A percentile compares a stretch with the other conserved stretches of the same genome.
phyloP scores from a whole-genome alignment of 1,140 invertebrate species.

The Drosophila virilis region DNA sequence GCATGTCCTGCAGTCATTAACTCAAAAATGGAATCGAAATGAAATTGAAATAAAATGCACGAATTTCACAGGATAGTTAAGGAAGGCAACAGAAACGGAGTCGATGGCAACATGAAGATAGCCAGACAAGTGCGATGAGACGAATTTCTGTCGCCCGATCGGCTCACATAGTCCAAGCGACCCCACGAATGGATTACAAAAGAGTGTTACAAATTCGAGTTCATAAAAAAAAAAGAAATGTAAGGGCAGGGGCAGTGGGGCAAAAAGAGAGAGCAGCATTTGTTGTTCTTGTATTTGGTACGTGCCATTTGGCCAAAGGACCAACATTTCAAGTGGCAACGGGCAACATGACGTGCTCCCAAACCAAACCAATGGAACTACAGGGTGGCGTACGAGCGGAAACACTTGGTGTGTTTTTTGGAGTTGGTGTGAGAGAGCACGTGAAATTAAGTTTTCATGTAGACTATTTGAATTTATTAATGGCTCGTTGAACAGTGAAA shows the following conservation, averaged over 20 bases:
- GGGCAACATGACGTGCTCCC: slow-evolving; percentile 23
- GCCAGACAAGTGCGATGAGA: slow-evolving; percentile 20
- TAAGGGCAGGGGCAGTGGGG: too few relatives aligned
- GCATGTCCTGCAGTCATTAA: slow-evolving; percentile 78
- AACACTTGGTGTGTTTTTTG: background rate
- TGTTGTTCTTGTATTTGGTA: slow-evolving; percentile 43
- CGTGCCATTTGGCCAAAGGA: slow-evolving; percentile 69
- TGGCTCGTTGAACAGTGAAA: slow-evolving; percentile 12
- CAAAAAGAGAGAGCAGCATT: slow-evolving; percentile 9
- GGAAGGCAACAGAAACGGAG: slow-evolving; percentile 8
- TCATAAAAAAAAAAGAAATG: slow-evolving; percentile 18
- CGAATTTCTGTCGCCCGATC: slow-evolving; percentile 42
- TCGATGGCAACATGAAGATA: slow-evolving; percentile 12
- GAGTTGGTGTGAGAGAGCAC: slow-evolving; percentile 4
- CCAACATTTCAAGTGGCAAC: slow-evolving; percentile 58
- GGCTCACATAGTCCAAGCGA: background rate
- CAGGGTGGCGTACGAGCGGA: background rate
- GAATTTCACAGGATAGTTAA: slow-evolving; percentile 54
- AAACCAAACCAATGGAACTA: background rate
- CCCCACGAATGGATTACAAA: slow-evolving; percentile 58
- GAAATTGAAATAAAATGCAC: slow-evolving; percentile 79
- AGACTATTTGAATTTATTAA: slow-evolving; percentile 58
- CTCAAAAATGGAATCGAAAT: slow-evolving; percentile 73
- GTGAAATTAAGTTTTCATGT: slow-evolving; percentile 57
- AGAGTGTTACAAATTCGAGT: slow-evolving; percentile 66